A percentile compares a stretch with the other conserved stretches of the same genome.
Conservation (phyloP, 1,140 invertebrate species). For the Mactra quadrangularis region DNA sequence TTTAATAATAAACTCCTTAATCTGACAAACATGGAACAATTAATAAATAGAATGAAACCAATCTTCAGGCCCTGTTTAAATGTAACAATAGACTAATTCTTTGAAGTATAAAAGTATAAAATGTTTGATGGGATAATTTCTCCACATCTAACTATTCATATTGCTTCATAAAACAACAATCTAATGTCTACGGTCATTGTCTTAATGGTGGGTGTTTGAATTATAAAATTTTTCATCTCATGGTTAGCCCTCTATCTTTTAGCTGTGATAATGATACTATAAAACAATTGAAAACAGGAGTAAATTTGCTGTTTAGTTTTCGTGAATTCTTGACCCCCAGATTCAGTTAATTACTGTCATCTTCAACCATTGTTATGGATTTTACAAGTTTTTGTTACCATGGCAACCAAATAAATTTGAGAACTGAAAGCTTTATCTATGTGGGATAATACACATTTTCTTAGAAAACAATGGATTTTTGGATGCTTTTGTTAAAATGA, state of each 20-base stretch:
- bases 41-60: too few relatives aligned
- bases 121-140: too few relatives aligned
- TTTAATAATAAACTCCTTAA: too few relatives aligned
- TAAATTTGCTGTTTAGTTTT: slow-evolving; percentile 33
- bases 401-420: slow-evolving; percentile 62
- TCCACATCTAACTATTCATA: too few relatives aligned
- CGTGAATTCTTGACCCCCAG: slow-evolving; percentile 45
- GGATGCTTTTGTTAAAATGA: slow-evolving; percentile 63
- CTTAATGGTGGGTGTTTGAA: too few relatives aligned
- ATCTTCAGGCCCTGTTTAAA: too few relatives aligned
- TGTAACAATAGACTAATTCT: too few relatives aligned
- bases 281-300: slow-evolving; percentile 53
- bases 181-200: too few relatives aligned
- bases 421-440: slow-evolving; percentile 57
- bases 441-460: slow-evolving; percentile 59
- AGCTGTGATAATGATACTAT: too few relatives aligned
- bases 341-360: slow-evolving; percentile 55
- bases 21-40: too few relatives aligned
- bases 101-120: too few relatives aligned
- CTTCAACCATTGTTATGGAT: slow-evolving; percentile 53
- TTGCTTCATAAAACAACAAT: too few relatives aligned
- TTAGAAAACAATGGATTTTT: slow-evolving; percentile 63
- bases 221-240: neutral
- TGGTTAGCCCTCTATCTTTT: neutral
- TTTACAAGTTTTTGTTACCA: slow-evolving; percentile 57